A percentile compares a stretch with the other conserved stretches of the same genome.
phyloP scores from a whole-genome alignment of 2,888 invertebrate species.

The Himalopsyche kuldschensis region DNA sequence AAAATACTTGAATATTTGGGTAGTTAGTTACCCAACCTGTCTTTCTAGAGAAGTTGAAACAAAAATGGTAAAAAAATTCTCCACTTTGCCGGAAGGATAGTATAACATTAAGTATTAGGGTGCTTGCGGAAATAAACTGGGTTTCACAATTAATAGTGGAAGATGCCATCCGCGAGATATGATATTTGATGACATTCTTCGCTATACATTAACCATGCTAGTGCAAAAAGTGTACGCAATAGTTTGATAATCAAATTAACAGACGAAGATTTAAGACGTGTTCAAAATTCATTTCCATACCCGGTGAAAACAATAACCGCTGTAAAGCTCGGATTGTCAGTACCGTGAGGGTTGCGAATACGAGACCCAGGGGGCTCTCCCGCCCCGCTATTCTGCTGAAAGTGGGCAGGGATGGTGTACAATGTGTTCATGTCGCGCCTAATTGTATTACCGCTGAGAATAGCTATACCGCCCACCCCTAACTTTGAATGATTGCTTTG shows the following conservation, averaged over 20 bases:
- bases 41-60: too few species aligned
- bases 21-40: too few species aligned
- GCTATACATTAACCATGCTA: too few species aligned
- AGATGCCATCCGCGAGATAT: too few species aligned
- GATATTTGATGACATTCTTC: too few species aligned
- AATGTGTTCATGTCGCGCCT: slow-evolving; percentile 17
- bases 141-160: too few species aligned
- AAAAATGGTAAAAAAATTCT: too few species aligned
- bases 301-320: not conserved
- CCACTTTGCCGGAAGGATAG: too few species aligned
- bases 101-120: too few species aligned
- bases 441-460: slow-evolving; percentile 27
- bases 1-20: too few species aligned
- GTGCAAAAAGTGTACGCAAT: not conserved
- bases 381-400: not conserved
- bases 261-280: not conserved
- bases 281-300: not conserved
- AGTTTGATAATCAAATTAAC: not conserved
- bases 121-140: too few species aligned
- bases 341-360: not conserved
- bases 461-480: not conserved
- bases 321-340: not conserved
- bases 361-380: not conserved
- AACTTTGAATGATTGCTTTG: not conserved
- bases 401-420: not conserved